Percentiles rank a stretch among this genome's conserved stretches.
Conservation (phyloP, 2,797 vertebrate genomes). For the Oreonectes daqikongensis region DNA sequence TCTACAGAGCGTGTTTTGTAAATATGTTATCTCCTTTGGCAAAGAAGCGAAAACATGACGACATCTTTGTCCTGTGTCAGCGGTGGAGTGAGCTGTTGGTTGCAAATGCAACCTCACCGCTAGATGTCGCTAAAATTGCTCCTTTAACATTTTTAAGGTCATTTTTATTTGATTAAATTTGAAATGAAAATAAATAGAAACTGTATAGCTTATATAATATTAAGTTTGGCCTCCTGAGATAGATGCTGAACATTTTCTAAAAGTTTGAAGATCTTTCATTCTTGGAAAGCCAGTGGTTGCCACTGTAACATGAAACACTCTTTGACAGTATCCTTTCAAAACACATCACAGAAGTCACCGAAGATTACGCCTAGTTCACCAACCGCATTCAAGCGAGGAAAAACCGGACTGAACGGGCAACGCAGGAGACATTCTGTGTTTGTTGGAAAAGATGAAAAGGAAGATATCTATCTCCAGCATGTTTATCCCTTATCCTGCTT, state of each 20-base stretch:
- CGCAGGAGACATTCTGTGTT: conserved; percentile 22
- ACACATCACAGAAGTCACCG: conserved; percentile 34
- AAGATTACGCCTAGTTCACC: conserved; percentile 37
- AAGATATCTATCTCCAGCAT: conserved; percentile 51
- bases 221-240: neutral
- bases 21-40: no score
- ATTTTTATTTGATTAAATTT: no score
- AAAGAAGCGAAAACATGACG: no score
- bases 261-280: neutral
- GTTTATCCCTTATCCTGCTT: conserved; percentile 55
- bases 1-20: no score
- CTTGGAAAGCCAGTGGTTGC: neutral
- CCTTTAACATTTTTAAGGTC: no score
- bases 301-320: neutral
- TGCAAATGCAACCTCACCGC: no score
- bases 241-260: neutral
- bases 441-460: conserved; percentile 34
- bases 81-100: no score
- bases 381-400: conserved; percentile 14
- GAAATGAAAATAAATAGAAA: no score
- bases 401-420: conserved; percentile 28
- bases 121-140: no score
- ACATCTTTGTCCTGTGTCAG: no score
- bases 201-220: no score
- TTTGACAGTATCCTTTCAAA: conserved; percentile 20